phyloP scores from a whole-genome alignment of 2,113 vertebrate genomes.

The Peromyscus maniculatus region DNA sequence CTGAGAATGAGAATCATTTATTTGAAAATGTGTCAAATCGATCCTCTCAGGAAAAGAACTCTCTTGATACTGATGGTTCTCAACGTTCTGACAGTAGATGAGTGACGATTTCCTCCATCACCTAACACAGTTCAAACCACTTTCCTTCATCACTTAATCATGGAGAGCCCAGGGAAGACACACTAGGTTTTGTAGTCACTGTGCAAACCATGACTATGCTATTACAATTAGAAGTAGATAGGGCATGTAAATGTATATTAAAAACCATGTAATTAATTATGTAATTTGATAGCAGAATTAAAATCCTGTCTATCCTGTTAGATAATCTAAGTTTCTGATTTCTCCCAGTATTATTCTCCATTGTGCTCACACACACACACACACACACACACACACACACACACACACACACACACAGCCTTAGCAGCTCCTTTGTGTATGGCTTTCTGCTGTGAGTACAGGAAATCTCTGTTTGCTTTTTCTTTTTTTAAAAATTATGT shows the following conservation, averaged over 20 bases:
- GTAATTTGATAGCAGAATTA: background rate
- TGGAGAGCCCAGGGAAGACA: background rate
- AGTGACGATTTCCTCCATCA: background rate
- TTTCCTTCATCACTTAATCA: constrained; percentile 13
- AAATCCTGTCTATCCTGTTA: background rate
- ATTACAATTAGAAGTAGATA: background rate
- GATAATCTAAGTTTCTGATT: background rate
- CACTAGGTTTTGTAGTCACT: background rate
- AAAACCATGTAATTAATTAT: constrained; percentile 1
- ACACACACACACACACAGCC: background rate
- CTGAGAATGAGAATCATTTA: constrained; percentile 31
- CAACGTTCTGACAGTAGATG: background rate
- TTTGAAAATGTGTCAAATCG: constrained; percentile 54
- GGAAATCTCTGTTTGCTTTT: background rate
- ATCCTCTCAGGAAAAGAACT: background rate
- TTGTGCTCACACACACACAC: background rate
- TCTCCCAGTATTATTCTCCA: background rate
- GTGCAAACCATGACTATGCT: background rate
- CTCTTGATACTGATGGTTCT: constrained; percentile 12
- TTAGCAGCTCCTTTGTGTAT: background rate
- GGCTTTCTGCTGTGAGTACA: background rate
- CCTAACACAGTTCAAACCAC: background rate
- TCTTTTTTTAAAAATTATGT: background rate
- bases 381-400: too few species aligned
- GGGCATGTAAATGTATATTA: background rate